Base-by-base conservation (phyloP, 2,797 vertebrate species). In the Sebastes dallii region DNA sequence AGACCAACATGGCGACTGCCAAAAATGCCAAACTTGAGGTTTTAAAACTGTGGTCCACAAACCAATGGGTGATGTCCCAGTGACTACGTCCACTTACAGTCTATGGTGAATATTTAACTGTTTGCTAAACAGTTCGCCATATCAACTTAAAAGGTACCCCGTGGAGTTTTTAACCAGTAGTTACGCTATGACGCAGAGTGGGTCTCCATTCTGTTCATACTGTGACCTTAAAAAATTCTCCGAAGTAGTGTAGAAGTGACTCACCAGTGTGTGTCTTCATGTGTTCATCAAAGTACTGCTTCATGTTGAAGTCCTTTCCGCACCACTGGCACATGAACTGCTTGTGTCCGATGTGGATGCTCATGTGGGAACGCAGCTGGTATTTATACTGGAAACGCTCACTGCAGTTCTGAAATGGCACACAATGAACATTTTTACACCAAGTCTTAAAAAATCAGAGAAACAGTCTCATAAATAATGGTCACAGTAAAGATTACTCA, bases 321-420 rank as follows among this genome's bases (percentile, higher is more conserved):
- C 98, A 99, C 98, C 98, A 99, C 93, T 99, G 98, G 94, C 98
- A 99, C 98, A 99, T 99, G 95, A 99, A 99, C 95, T 99, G 98
- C 46, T 99, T 99, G 95, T 99, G 98, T 78, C 98, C 98, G 8
- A 99, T 98, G 95, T 99, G 98, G 88, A 99, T 98, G 94, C 97
- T 99, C 98, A 99, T 99, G 94, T 99, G 98, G 62, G 98, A 99
- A 50, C 97, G 97, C 73, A 99, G 97, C 94, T 99, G 98, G 93
- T 99, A 99, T 93, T 99, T 99, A 95, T 99, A 99, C 93, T 99
- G 98, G 88, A 99, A 99, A 75, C 97, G 93, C 85, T 99, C 97
- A 5, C 78, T 91, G 12, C 89, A 91, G 86, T 89, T 88, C 88
- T 90, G 84, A 73, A 73, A 82, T 0, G 30, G 8, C 32, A 81